Evolutionary conservation across 2,888 invertebrate species (phyloP).

Genomic region (Acanthopleura granulata): DNA sequence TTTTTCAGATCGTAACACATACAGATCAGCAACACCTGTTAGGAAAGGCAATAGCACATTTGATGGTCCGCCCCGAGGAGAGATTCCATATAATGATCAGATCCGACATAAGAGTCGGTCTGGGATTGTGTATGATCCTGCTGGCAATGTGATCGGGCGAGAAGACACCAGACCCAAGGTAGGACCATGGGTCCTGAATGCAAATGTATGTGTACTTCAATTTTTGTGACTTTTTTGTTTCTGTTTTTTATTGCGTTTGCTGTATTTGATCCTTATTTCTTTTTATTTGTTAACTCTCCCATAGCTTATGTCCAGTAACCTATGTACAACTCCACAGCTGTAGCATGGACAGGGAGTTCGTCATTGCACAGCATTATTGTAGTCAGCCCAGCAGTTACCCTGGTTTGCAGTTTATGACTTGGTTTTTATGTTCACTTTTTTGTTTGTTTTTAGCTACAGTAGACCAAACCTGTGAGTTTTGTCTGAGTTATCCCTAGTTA

Average conservation of each 20-base stretch:
- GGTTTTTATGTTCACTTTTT: too few relatives aligned
- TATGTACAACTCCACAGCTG: too few relatives aligned
- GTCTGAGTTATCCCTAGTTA: too few relatives aligned
- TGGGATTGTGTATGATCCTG: slow-evolving; percentile 34
- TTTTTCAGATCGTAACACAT: slow-evolving; percentile 10
- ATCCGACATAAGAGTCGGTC: slow-evolving; percentile 29
- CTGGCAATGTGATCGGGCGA: slow-evolving; percentile 34
- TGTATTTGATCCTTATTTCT: too few relatives aligned
- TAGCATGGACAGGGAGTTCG: too few relatives aligned
- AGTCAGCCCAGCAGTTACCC: too few relatives aligned
- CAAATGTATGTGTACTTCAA: slow-evolving; percentile 10
- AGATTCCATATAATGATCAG: slow-evolving; percentile 20
- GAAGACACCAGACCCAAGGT: slow-evolving; percentile 29
- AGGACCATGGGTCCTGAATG: slow-evolving; percentile 12
- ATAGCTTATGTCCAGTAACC: too few relatives aligned
- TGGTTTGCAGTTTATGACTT: too few relatives aligned
- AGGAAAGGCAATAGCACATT: slow-evolving; percentile 46
- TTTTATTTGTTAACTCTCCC: too few relatives aligned
- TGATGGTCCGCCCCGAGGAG: slow-evolving; percentile 32
- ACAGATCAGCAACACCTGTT: slow-evolving; percentile 6
- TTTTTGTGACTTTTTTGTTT: neutral
- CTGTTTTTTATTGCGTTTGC: neutral
- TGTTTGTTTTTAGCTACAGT: too few relatives aligned
- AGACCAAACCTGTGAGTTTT: too few relatives aligned
- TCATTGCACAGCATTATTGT: too few relatives aligned